phyloP scores from a whole-genome alignment of 2,797 vertebrate genomes.

The Enteromius trimaculatus region DNA sequence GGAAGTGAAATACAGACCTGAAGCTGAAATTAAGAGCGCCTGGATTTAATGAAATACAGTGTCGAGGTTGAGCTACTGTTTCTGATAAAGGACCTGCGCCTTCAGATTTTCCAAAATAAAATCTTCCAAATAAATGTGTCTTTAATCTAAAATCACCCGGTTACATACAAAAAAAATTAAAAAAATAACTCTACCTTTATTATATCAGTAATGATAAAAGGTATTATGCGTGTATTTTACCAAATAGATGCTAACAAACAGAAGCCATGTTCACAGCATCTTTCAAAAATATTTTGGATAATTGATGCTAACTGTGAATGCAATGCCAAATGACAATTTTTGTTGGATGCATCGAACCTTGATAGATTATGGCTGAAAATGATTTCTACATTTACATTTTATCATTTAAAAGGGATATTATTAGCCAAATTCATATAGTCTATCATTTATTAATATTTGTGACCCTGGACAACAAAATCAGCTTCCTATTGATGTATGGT shows the following conservation, averaged over 20 bases:
- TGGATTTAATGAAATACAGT: not conserved
- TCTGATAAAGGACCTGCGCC: not conserved
- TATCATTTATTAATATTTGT: not conserved
- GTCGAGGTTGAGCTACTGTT: not conserved
- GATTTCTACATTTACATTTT: not conserved
- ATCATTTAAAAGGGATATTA: not conserved
- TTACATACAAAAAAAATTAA: not conserved
- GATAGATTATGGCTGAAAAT: not conserved
- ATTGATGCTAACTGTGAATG: not conserved
- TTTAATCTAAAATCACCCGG: not conserved
- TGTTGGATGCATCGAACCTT: not conserved
- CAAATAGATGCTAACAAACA: not conserved
- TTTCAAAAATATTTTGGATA: not conserved
- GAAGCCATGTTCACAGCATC: not conserved
- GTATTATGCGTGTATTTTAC: not conserved
- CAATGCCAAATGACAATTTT: too few species aligned
- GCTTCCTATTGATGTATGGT: too few species aligned
- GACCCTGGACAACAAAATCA: too few species aligned
- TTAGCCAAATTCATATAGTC: not conserved
- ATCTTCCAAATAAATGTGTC: not conserved
- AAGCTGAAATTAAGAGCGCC: constrained; percentile 4
- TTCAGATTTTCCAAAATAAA: not conserved
- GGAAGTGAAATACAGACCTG: not conserved
- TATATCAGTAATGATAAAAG: not conserved
- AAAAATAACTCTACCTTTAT: not conserved